A percentile compares a stretch with the other conserved stretches of the same genome.
phyloP scores from a whole-genome alignment of 2,888 invertebrate species.

The Cataglyphis altisquamis region DNA sequence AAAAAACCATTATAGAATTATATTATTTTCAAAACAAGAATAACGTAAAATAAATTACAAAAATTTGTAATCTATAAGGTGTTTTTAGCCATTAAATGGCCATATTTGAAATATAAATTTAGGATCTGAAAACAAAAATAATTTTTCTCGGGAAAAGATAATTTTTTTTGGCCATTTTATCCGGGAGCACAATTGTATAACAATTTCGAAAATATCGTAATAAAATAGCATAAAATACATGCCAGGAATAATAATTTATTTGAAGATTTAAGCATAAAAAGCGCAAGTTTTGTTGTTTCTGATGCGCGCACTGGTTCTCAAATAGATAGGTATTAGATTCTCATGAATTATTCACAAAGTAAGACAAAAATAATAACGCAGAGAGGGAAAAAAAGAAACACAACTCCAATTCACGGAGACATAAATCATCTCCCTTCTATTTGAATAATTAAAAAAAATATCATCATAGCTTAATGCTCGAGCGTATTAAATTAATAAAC shows the following conservation, averaged over 20 bases:
- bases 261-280: conserved; percentile 14
- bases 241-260: conserved; percentile 27
- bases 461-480: neutral
- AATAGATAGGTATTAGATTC: conserved; percentile 10
- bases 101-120: too few relatives aligned
- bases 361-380: conserved; percentile 26
- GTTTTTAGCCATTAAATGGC: too few relatives aligned
- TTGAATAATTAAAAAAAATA: conserved; percentile 25
- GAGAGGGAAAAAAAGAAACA: neutral
- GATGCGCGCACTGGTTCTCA: conserved; percentile 7
- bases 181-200: neutral
- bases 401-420: conserved; percentile 31
- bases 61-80: neutral
- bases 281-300: conserved; percentile 12
- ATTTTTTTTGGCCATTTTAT: too few relatives aligned
- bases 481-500: conserved; percentile 22
- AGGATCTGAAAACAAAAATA: too few relatives aligned
- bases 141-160: too few relatives aligned
- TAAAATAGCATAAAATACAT: conserved; percentile 2
- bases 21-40: neutral
- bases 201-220: conserved; percentile 3
- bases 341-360: conserved; percentile 34
- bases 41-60: neutral
- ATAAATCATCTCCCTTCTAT: neutral
- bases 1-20: neutral